Conservation (phyloP, 2,113 vertebrate genomes). For the Rynchops niger region DNA sequence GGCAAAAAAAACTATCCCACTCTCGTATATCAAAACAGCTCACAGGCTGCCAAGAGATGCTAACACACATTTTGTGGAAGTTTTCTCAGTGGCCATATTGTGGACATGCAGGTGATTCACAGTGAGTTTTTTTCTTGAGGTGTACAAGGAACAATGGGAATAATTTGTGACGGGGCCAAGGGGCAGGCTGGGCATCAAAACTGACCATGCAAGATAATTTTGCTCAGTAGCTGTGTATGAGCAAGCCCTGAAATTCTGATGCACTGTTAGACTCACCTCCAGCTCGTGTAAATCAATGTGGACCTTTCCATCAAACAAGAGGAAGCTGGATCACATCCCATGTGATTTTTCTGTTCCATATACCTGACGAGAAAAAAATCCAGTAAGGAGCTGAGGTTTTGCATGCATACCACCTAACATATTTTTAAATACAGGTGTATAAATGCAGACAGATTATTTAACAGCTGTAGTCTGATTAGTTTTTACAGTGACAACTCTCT, state of each 20-base stretch:
- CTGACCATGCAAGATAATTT: not conserved
- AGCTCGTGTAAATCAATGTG: not conserved
- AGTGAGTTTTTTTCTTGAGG: not conserved
- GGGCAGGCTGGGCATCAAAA: not conserved
- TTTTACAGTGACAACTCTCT: not conserved
- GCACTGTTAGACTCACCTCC: not conserved
- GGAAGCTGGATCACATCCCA: not conserved
- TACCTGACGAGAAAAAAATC: not conserved
- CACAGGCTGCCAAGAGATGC: not conserved
- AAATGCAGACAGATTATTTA: not conserved
- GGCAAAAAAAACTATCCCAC: rapidly evolving
- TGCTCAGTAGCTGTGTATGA: not conserved
- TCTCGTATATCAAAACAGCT: not conserved
- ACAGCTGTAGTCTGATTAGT: not conserved
- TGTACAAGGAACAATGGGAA: rapidly evolving
- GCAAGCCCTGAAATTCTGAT: not conserved
- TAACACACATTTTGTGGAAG: not conserved
- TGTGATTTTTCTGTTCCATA: not conserved
- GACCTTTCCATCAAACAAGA: not conserved
- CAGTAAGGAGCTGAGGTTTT: not conserved
- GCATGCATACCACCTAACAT: rapidly evolving
- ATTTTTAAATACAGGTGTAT: not conserved
- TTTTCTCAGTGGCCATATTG: not conserved
- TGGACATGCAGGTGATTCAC: not conserved
- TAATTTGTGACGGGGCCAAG: not conserved